Base-by-base conservation (phyloP, 2,888 invertebrate species). In the Lochmaea capreae region DNA sequence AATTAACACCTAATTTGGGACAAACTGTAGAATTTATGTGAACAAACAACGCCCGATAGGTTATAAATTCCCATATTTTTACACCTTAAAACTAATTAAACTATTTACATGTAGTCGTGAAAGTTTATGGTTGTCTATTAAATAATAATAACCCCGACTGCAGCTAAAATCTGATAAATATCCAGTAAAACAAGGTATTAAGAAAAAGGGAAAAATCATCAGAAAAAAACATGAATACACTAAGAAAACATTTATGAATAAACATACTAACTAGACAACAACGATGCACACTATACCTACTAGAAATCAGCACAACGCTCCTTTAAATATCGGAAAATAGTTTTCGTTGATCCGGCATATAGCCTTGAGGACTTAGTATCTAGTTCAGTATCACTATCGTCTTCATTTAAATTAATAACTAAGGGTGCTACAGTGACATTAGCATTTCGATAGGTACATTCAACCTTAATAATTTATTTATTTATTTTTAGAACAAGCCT, bases 51-150 rank as follows among this genome's bases (percentile, higher is more conserved):
- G 12, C 26, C 33, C 33, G 3, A 26, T 26, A 8, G n/a, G 14
- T n/a, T 14, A 33, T 59, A 59, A 59, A 59, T 26, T 26, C n/a
- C 33, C n/a, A 59, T 59, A 59, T 59, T 59, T 59, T 59, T 59
- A 59, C 33, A 59, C 59, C 33, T 59, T 33, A 59, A 59, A 26
- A 33, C 59, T 59, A 59, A 59, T 59, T 22, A 26, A 59, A 57
- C 16, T 57, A 57, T 57, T 57, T 16, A 59, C 33, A 33, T 26
- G 26, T 11, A 22, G 33, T 59, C 59, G 26, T 59, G 59, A 59
- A 59, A 59, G 26, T 59, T 59, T 59, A 59, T 59, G 59, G 59
- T 26, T 26, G 33, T 26, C 26, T 26, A 59, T 59, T 59, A 59
- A 59, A 33, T 26, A 10, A 59, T 26, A 59, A 59, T 59, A 59